Evolutionary conservation across 2,797 vertebrate genomes (phyloP).

Genomic region (Gila robusta): DNA sequence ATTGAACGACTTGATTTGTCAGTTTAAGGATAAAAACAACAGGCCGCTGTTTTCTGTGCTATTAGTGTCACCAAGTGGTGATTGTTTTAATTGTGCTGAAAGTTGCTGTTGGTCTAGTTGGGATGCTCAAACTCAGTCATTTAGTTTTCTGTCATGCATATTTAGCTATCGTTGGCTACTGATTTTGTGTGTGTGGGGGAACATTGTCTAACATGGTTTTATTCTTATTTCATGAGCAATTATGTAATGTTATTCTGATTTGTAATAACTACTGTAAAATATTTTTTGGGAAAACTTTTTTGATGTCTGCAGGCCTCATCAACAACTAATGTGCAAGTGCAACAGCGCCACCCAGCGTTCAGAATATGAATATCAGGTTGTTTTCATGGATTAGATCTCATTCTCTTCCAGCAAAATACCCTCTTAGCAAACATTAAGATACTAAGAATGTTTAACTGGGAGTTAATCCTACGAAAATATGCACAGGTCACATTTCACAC

Average conservation of each 20-base stretch:
- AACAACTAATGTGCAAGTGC: not conserved
- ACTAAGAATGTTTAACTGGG: not conserved
- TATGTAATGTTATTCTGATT: not conserved
- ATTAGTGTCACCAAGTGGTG: not conserved
- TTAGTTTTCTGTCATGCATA: not conserved
- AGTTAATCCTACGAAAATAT: not conserved
- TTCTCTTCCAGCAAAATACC: not conserved
- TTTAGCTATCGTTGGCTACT: not conserved
- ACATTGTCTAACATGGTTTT: too few relatives aligned
- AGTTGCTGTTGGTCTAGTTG: not conserved
- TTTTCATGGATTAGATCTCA: not conserved
- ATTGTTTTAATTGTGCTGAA: not conserved
- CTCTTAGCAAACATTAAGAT: not conserved
- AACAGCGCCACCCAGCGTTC: conserved; percentile 31
- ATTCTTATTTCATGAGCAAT: not conserved
- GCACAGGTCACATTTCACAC: not conserved
- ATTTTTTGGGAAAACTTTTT: not conserved
- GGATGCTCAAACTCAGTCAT: not conserved
- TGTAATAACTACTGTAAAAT: not conserved
- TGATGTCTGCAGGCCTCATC: not conserved
- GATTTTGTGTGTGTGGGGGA: too few relatives aligned
- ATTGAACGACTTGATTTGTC: not conserved
- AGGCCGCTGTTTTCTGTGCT: not conserved
- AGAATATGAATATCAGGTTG: not conserved
- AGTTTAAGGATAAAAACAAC: not conserved